Evolutionary conservation across 2,797 vertebrate genomes (phyloP), one percentile per base, ranked within the genome.

Genomic region (Melanotaenia parkinsoni): DNA sequence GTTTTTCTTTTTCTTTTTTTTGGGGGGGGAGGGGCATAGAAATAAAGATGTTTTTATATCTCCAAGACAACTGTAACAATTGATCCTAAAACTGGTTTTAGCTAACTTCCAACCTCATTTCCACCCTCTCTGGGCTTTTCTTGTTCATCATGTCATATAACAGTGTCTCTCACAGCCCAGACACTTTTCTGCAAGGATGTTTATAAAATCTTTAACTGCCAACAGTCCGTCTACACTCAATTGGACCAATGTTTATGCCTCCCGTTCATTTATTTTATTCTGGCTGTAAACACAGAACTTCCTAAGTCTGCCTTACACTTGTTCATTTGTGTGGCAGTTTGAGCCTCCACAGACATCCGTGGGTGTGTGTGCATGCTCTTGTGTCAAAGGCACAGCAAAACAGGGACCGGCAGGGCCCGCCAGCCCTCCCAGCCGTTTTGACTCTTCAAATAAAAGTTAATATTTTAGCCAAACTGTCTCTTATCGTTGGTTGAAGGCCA

Each of bases 121-220:
- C 63, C 51, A 7, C 53, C 53, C 47, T 24, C 24, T 22, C 3
- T 61, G 9, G 30, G 18, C 32, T 45, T 63, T 13, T 64, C 5
- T 33, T 60, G 26, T 35, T 66, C 78, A 61, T 51, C 63, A 51
- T 57, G 45, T 81, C 71, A 53, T 76, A 76, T 53, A 0, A 37
- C 18, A 3, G 4, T 51, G 70, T 63, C 74, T 82, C 66, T 64
- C 2, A n/a, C 63, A 47, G 77, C 80, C 68, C 81, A 66, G 67
- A 74, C 71, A 30, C 79, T 81, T 33, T 83, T 81, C 76, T 86
- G 75, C 81, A 77, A 68, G 79, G 82, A 82, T 91, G 89, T 92
- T 91, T 90, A 89, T 83, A 81, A 81, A 91, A 86, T 82, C 83
- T 22, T 76, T 72, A 91, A 86, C 86, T 66, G 82, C 83, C 83